A percentile compares a stretch with the other conserved stretches of the same genome.
Evolutionary conservation across 2,797 vertebrate species (phyloP).

Genomic region (Pempheris klunzingeri): DNA sequence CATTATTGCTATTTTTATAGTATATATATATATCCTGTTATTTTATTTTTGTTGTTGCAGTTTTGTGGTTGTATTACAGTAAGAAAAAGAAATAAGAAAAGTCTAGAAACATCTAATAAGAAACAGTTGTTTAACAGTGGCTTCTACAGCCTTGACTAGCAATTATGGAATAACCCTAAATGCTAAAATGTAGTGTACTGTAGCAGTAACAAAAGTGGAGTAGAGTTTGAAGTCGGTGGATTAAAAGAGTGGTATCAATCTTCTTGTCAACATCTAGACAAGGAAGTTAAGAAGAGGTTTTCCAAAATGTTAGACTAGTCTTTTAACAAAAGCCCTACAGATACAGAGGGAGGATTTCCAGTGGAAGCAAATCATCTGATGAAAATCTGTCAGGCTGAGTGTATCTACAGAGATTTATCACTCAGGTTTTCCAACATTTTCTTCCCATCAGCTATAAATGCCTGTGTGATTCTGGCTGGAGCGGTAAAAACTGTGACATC

Average conservation of each 20-base stretch:
- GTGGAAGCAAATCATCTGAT: neutral
- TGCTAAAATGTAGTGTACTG: neutral
- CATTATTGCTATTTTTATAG: too few species aligned
- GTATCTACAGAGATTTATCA: neutral
- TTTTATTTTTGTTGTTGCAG: too few species aligned
- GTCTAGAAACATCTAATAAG: neutral
- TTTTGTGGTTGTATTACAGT: too few species aligned
- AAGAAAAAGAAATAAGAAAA: neutral
- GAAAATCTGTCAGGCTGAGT: neutral
- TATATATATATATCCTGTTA: too few species aligned
- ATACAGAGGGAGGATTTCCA: neutral
- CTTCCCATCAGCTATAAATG: slow-evolving; percentile 89
- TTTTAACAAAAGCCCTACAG: neutral
- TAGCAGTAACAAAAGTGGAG: neutral
- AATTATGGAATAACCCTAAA: neutral
- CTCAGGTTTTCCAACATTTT: slow-evolving; percentile 2
- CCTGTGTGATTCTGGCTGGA: slow-evolving; percentile 94
- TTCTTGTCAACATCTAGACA: too few species aligned
- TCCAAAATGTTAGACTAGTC: too few species aligned
- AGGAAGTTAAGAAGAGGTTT: too few species aligned
- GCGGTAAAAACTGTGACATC: slow-evolving; percentile 93
- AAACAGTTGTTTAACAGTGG: neutral
- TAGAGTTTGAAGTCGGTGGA: neutral
- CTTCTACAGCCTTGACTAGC: neutral
- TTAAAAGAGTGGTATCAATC: too few species aligned